phyloP scores from a whole-genome alignment of 2,888 invertebrate genomes.

The Tachina lurida region DNA sequence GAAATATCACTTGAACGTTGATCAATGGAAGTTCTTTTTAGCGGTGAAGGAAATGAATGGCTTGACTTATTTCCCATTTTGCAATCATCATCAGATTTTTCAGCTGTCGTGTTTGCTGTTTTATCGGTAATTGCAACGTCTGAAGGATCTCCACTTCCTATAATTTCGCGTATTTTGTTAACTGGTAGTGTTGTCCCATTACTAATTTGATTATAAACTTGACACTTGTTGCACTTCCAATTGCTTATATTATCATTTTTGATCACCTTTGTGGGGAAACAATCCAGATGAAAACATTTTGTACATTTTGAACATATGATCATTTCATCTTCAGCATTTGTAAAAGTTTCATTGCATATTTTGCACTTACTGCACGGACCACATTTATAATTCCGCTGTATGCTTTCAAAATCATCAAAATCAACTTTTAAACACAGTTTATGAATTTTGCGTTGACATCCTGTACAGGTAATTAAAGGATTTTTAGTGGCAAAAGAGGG shows the following conservation, averaged over 20 bases:
- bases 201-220: conserved; percentile 67
- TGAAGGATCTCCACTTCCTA: conserved; percentile 68
- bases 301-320: conserved; percentile 92
- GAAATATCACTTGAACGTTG: conserved; percentile 7
- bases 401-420: conserved; percentile 76
- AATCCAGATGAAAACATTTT: conserved; percentile 92
- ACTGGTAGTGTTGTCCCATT: conserved; percentile 70
- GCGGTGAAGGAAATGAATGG: background rate
- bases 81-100: conserved; percentile 54
- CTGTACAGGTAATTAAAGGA: conserved; percentile 77
- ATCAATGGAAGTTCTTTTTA: conserved; percentile 8
- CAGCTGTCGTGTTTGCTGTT: conserved; percentile 27
- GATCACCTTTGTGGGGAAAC: conserved; percentile 89
- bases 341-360: conserved; percentile 69
- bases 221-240: conserved; percentile 90
- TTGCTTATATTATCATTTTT: conserved; percentile 84
- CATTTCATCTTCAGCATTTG: conserved; percentile 78
- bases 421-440: conserved; percentile 76
- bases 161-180: conserved; percentile 73
- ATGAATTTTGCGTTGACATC: conserved; percentile 78
- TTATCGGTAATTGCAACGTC: conserved; percentile 7
- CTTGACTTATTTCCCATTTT: conserved; percentile 34
- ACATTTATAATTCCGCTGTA: conserved; percentile 89
- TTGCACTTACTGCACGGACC: conserved; percentile 94
- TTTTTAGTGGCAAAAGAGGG: conserved; percentile 76